Base-by-base conservation (phyloP, 2,888 invertebrate species). In the Tenthredo livida region DNA sequence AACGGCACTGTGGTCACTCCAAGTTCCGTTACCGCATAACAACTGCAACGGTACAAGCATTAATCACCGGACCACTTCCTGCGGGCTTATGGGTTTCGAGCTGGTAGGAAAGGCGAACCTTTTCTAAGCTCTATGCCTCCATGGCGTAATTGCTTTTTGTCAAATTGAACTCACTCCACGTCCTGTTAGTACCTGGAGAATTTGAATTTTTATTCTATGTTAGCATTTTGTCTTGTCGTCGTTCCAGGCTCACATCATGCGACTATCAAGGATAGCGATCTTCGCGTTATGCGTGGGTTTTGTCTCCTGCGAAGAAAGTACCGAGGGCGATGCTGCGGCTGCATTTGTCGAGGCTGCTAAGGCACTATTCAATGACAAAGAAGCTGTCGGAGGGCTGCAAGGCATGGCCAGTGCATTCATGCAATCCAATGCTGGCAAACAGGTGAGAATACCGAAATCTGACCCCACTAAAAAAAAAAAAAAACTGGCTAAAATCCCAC, bases 311-410 rank as follows among this genome's bases (percentile, higher is more conserved):
- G 89, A 89, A 3, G 89, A 94, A 90, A 91, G 90, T 89, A 93
- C 90, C 88, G 94, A 93, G 33, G 93, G 93, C 43, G 95, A 95
- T 86, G 94, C 95, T 61, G 93, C 95, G 0, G 96, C 95, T 90
- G 96, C 96, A 0, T 94, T 97, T 82, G 90, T 96, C 87, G 96
- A 97, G 87, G 95, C 96, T 85, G 97, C 97, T 0, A 95, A 96
- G 2, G 94, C 96, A 25, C 95, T 97, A 84, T 94, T 97, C 67
- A 95, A 96, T 89, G 96, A 96, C 89, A 95, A 96, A 89, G 89
- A 94, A 54, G 89, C 92, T 12, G 90, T 95, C 75, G 95, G 95
- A 0, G 95, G 95, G 1, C 93, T 97, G 0, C 96, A 96, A 0
- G 95, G 95, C 10, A 93, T 97, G 75, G 94, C 97, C 12, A 96